Base-by-base conservation (phyloP, 1,140 invertebrate species). In the Epicauta chinensis region DNA sequence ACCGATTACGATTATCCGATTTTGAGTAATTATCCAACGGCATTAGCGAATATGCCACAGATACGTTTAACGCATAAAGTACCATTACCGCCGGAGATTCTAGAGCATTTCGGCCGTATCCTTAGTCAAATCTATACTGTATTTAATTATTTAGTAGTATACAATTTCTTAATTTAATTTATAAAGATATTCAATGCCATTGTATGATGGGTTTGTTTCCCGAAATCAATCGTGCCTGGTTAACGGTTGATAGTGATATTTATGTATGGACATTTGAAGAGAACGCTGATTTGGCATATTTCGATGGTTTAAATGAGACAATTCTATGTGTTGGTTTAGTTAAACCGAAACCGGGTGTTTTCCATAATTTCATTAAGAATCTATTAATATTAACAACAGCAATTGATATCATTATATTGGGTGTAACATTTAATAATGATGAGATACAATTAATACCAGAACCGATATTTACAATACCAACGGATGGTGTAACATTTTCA, bases 201-300 rank as follows among this genome's bases (percentile, higher is more conserved):
- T 96, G 91, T 68, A 83, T 90, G 73, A 97, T 97, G 89, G 96
- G 96, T 4, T 71, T 98, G 4, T 97, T 98, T 75, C 87, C 93
- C 49, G 93, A 96, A 69, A 96, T 99, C 59, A 87, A 85, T 16
- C 79, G 96, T 67, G 95, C 95, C 0, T 99, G 95, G 94, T 71
- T 99, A 13, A 92, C 93, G 16, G 93, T 99, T 64, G 97, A 99
- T 66, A 97, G 90, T 65, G 93, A 97, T 75, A 91, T 99, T 59
- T 99, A 97, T 77, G 80, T 98, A 1, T 97, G 93, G 93, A 87
- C 88, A 35, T 97, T 91, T 76, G 89, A 93, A 72, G 83, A 91
- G 69, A 88, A 89, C 17, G 80, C 82, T 55, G 92, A 96, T 78
- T 81, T 95, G 10, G 90, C 92, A 4, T 95, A 93, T 73, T 96